Base-by-base conservation (phyloP, 2,888 invertebrate species). In the Conchocele bisecta region DNA sequence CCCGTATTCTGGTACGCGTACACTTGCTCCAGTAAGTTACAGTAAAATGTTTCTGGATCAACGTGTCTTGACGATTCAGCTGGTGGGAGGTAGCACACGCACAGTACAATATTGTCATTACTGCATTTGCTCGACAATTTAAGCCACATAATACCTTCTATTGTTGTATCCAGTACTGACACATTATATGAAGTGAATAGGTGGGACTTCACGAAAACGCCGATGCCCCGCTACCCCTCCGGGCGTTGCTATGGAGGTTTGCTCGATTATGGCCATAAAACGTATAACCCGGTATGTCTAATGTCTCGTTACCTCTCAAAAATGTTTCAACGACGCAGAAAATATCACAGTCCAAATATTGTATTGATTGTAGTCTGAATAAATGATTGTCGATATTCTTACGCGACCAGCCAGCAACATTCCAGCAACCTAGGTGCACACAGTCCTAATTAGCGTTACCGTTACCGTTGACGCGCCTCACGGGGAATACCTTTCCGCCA, bases 161-260 rank as follows among this genome's bases (percentile, higher is more conserved):
- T 15, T 2, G 29, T 41, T 2, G 26, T n/a, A 17, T 65, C 46
- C 5, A 65, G n/a, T 15, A 57, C 31, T 3, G 26, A 22, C 13
- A 57, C 46, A 20, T 22, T 17, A 20, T 20, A 57, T 3, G 17
- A 24, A 33, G 44, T 31, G 13, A 65, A 20, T 15, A 57, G 9
- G 15, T 53, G 29, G 24, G 33, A 35, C 3, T 39, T 39, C 3
- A 65, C 22, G 26, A 57, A 56, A n/a, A 65, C 24, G 15, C 65
- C 65, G 4, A 65, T 57, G 17, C 57, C 57, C 33, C 65, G 46
- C 20, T 42, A 57, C 46, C 65, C 7, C 56, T 56, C 56, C 28
- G 44, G 17, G 57, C 65, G 3, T 44, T 54, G 15, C 4, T 33
- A 31, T 46, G 54, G 28, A 56, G 2, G 39, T 17, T 28, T 35